Evolutionary conservation across 2,113 vertebrate genomes (phyloP).

Genomic region (Vulpes vulpes): DNA sequence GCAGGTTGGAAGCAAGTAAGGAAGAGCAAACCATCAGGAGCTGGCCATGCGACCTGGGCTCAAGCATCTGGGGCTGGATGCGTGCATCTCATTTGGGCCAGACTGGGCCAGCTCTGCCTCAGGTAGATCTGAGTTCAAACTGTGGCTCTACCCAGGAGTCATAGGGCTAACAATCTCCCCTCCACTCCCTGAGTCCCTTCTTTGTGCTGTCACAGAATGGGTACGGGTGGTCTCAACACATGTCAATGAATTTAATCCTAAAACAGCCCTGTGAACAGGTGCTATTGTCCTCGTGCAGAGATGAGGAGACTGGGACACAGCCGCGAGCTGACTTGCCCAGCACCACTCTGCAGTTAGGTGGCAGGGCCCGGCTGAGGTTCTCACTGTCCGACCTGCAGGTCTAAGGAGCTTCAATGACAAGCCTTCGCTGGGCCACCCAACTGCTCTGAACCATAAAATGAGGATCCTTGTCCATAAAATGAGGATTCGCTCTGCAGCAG

Average conservation of each 20-base stretch:
- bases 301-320: not conserved
- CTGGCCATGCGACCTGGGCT: rapidly evolving
- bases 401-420: not conserved
- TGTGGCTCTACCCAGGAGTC: not conserved
- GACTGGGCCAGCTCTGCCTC: not conserved
- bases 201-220: not conserved
- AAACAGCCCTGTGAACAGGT: not conserved
- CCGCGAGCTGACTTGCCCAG: rapidly evolving
- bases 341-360: too few species aligned
- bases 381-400: not conserved
- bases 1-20: not conserved
- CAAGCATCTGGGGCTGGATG: not conserved
- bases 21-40: not conserved
- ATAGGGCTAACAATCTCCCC: not conserved
- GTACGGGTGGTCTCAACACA: not conserved
- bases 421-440: rapidly evolving
- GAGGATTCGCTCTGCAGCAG: not conserved
- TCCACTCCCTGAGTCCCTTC: not conserved
- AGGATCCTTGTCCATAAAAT: not conserved
- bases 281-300: not conserved
- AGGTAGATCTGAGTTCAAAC: too few species aligned
- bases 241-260: not conserved
- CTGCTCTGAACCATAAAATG: not conserved
- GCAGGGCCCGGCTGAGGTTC: not conserved
- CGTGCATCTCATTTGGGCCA: not conserved